phyloP scores from a whole-genome alignment of 1,140 invertebrate genomes.

The Calosoma granatense region DNA sequence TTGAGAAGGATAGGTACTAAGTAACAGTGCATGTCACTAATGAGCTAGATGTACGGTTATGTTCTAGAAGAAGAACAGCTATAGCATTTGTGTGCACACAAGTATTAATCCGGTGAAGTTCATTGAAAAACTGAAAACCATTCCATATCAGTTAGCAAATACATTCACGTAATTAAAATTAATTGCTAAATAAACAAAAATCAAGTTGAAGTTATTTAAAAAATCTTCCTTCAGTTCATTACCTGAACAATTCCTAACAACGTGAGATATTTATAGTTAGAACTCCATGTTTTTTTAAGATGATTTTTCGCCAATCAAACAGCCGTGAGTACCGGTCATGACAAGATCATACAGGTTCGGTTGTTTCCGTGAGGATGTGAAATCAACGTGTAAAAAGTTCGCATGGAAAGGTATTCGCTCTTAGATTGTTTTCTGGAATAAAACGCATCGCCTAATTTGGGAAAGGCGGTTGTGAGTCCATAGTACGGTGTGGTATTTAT shows the following conservation, averaged over 20 bases:
- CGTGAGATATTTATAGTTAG: too few species aligned
- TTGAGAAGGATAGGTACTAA: too few species aligned
- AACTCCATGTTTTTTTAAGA: too few species aligned
- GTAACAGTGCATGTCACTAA: too few species aligned
- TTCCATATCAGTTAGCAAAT: not conserved
- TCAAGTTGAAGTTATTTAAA: not conserved
- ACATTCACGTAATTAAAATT: not conserved
- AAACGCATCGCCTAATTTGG: not conserved
- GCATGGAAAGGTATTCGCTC: not conserved
- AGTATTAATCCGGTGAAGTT: too few species aligned
- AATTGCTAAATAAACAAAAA: not conserved
- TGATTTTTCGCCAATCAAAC: not conserved
- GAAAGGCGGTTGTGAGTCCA: not conserved
- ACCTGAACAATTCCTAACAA: not conserved
- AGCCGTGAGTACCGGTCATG: not conserved
- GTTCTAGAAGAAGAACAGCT: too few species aligned
- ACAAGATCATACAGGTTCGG: not conserved
- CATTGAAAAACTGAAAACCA: too few species aligned
- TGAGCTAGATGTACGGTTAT: too few species aligned
- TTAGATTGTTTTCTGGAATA: constrained; percentile 9
- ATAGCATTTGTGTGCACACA: too few species aligned
- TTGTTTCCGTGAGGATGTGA: not conserved
- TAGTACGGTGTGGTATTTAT: too few species aligned
- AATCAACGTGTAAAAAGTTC: not conserved
- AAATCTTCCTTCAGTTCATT: not conserved